Evolutionary conservation across 2,797 vertebrate species (phyloP).

Genomic region (Hippoglossus hippoglossus): DNA sequence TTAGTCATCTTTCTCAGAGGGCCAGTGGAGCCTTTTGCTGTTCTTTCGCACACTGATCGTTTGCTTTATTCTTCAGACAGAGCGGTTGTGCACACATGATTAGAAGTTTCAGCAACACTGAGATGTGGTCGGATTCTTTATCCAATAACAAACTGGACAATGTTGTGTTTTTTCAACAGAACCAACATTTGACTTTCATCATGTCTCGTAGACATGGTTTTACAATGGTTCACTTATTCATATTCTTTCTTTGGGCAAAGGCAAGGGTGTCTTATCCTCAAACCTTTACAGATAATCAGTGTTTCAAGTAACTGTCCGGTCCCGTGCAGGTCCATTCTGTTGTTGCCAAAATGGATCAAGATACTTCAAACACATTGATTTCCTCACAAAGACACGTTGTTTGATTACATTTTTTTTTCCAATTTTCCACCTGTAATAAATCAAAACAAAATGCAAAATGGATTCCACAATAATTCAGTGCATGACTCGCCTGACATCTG

Average conservation of each 20-base stretch:
- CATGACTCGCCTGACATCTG: too few species aligned
- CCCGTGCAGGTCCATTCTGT: background rate
- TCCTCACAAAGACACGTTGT: too few species aligned
- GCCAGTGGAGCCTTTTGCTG: slow-evolving; percentile 48
- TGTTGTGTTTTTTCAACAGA: background rate
- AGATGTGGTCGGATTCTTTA: background rate
- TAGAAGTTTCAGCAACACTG: slow-evolving; percentile 6
- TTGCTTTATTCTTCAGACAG: slow-evolving; percentile 28
- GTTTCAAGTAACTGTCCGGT: background rate
- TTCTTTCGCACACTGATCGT: slow-evolving; percentile 47
- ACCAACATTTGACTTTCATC: background rate
- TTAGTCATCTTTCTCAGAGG: slow-evolving; percentile 79
- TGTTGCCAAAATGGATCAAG: background rate
- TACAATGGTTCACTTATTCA: background rate
- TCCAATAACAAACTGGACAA: background rate
- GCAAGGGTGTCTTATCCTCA: background rate
- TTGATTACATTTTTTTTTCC: too few species aligned
- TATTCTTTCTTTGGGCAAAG: background rate
- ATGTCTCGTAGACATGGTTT: background rate
- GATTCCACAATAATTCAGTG: too few species aligned
- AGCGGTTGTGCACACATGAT: slow-evolving; percentile 29
- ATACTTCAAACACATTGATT: background rate
- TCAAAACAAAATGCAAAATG: too few species aligned
- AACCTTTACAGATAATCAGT: background rate
- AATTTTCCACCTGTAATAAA: too few species aligned